phyloP scores from a whole-genome alignment of 2,113 vertebrate genomes.

The Rhabdornis inornatus region DNA sequence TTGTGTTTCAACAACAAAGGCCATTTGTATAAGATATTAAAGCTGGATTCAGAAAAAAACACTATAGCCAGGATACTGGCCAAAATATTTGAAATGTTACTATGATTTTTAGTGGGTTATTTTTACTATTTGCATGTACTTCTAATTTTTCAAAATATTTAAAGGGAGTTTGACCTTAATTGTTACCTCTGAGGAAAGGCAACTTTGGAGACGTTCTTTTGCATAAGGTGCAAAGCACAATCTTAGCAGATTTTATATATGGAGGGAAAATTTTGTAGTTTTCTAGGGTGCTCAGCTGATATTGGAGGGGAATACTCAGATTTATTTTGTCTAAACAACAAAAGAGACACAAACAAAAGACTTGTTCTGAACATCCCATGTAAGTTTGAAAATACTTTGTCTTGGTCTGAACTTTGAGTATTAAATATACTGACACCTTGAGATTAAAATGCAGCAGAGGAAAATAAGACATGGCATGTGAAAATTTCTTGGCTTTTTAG shows the following conservation, averaged over 20 bases:
- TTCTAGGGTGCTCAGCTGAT: not conserved
- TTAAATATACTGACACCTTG: not conserved
- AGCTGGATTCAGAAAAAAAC: not conserved
- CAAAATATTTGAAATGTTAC: conserved; percentile 10
- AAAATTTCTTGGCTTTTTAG: not conserved
- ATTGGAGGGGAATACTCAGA: not conserved
- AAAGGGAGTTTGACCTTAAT: not conserved
- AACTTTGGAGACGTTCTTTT: not conserved
- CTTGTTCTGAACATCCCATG: not conserved
- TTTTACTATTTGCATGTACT: not conserved
- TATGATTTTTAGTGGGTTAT: not conserved
- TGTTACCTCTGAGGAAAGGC: not conserved
- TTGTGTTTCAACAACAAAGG: conserved; percentile 11
- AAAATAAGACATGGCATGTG: not conserved
- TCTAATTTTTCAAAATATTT: conserved; percentile 17
- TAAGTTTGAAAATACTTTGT: not conserved
- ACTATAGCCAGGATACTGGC: not conserved
- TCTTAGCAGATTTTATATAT: not conserved
- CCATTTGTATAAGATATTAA: not conserved
- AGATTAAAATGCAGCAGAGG: not conserved
- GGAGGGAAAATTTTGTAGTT: not conserved
- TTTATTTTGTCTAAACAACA: not conserved
- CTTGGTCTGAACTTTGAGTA: not conserved
- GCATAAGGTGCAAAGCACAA: not conserved
- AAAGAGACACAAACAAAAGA: not conserved